Percentiles rank a stretch among this genome's conserved stretches.
Conservation (phyloP, 2,113 vertebrate genomes). For the Lagopus leucura region DNA sequence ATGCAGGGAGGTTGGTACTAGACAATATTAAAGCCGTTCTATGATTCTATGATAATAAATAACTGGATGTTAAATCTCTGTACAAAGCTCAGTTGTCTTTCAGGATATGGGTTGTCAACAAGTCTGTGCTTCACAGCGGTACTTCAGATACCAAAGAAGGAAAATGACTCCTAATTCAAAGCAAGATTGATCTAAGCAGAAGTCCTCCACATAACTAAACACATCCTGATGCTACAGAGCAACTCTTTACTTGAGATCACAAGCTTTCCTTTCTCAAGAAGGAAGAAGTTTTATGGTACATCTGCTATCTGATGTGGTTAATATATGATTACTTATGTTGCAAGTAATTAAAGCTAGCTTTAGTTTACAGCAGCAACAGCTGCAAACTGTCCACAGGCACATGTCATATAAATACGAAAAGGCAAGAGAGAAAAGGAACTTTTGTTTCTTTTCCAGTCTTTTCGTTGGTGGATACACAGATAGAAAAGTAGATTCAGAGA, state of each 20-base stretch:
- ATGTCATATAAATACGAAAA: background rate
- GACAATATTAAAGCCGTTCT: too few species aligned
- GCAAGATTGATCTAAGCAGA: background rate
- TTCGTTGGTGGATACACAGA: background rate
- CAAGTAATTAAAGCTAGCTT: background rate
- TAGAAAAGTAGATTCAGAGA: background rate
- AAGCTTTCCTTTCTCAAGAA: background rate
- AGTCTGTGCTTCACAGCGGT: background rate
- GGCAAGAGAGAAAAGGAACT: background rate
- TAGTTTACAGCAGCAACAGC: background rate
- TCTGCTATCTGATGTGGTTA: background rate
- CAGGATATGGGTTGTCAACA: background rate
- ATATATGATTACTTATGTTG: background rate
- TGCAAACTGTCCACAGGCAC: background rate
- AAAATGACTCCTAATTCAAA: background rate
- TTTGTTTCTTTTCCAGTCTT: background rate
- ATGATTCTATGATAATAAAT: background rate
- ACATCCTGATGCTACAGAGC: background rate
- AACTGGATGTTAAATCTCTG: background rate
- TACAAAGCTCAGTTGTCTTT: background rate
- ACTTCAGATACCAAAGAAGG: background rate
- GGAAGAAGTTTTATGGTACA: too few species aligned
- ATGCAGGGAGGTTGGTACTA: too few species aligned
- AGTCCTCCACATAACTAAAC: background rate
- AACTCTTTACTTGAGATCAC: background rate